Evolutionary conservation across 2,888 invertebrate species (phyloP), one percentile per base, ranked within the genome.

Genomic region (Drosophila flavopinicola): DNA sequence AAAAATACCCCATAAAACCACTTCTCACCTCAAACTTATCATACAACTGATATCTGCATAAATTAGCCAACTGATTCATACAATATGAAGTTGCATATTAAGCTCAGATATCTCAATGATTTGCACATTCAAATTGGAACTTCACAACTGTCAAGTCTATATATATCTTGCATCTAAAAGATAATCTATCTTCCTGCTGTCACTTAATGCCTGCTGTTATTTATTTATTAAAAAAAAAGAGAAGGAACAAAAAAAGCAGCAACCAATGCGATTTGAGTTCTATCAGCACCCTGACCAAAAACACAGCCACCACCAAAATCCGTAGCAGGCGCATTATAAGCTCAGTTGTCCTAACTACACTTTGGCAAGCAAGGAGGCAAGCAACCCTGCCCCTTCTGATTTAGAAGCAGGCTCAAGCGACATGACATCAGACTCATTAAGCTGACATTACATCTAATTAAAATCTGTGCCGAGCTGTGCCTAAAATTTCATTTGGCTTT

Each of bases 371-470:
- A 64, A 44, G n/a, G n/a, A n/a, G n/a, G n/a, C n/a, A n/a, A n/a
- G n/a, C 49, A 10, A 3, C 25, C 11, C 9, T 3, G n/a, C 30
- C n/a, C 39, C 17, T 23, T n/a, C 27, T 4, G 30, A n/a, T n/a
- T n/a, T 2, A 24, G 24, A 11, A 17, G 17, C 10, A 42, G 44
- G 9, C 44, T 29, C 20, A 17, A 15, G 57, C 58, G 33, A 56
- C 48, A 70, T 42, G 66, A 66, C 59, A 65, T 78, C 64, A 65
- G 58, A 49, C 76, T 65, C 79, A 74, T 85, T 83, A 74, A 66
- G 73, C 52, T 52, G 69, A 65, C 75, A 75, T 76, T 76, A 85
- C 66, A 65, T 69, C 69, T 85, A 82, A 85, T 83, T 78, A 83
- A 76, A 83, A 80, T 68, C 68, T 41, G 52, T 48, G 61, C 60